Evolutionary conservation across 2,888 invertebrate genomes (phyloP).

Genomic region (Sarcophaga rosellei): DNA sequence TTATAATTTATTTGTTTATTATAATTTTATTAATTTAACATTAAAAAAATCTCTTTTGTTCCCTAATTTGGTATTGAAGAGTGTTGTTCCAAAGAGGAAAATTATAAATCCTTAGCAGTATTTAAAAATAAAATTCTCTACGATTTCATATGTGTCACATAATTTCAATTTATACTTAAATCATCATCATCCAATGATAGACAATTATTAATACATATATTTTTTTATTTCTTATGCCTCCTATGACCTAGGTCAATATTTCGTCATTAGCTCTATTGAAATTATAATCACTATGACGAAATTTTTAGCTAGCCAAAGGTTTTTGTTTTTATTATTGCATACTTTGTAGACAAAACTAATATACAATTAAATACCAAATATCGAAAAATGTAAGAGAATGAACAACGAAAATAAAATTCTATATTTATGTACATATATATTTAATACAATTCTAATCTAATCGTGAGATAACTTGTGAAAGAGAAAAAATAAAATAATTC

Average conservation of each 20-base stretch:
- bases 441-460: conserved; percentile 49
- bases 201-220: neutral
- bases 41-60: no score
- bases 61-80: no score
- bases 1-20: no score
- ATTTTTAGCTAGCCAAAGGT: neutral
- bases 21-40: no score
- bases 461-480: neutral
- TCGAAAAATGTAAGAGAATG: neutral
- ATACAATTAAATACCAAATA: conserved; percentile 5
- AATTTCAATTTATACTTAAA: no score
- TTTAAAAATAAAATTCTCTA: no score
- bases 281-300: neutral
- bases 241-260: conserved; percentile 38
- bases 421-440: neutral
- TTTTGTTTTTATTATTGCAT: neutral
- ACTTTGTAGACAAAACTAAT: conserved; percentile 2
- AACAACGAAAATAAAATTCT: neutral
- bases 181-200: no score
- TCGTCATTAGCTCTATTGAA: neutral
- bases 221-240: neutral
- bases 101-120: no score
- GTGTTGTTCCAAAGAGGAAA: no score
- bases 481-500: conserved; percentile 22
- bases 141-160: no score